Base-by-base conservation (phyloP, 2,797 vertebrate genomes). In the Anomalospiza imberbis region DNA sequence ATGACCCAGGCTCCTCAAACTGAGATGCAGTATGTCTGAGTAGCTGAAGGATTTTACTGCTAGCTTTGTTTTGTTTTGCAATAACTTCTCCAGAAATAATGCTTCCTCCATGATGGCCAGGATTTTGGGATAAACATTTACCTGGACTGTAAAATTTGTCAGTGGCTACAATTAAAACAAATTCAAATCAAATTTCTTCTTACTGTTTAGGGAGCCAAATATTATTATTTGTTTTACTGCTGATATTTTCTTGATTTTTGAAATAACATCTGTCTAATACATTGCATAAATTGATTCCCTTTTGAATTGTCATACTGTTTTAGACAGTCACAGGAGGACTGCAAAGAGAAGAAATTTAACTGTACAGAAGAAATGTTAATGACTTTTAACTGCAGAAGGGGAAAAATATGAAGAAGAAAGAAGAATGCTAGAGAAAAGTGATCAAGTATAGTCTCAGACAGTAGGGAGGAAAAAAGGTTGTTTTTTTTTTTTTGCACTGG, bases 391-490 rank as follows among this genome's bases (percentile, higher is more conserved):
- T 50, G n/a, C 34, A 54, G 19, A 77, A 34, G 12, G 15, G 7
- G 5, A 19, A 60, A 83, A 51, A 36, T 44, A 77, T 5, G 4
- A 72, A 45, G 17, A 76, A 45, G 19, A 61, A 71, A 67, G 32
- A 85, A 17, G 42, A 84, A 67, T 11, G 7, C 4, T 61, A 54
- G 31, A 72, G 50, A 92, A 60, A 32, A 67, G 15, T 29, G 31
- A 72, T 38, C 26, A 48, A 6, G 9, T 26, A 63, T 25, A 2
- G 50, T 8, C 8, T 81, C 58, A 51, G 17, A 28, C 2, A 71
- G 25, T 2, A 88, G 32, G 17, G 17, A 34, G 21, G 6, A 38
- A 2, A 5, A 2, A 5, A n/a, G n/a, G n/a, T n/a, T n/a, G 4
- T 1, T n/a, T n/a, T n/a, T 0, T 18, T 44, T 13, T 38, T 36